Percentiles rank a stretch among this genome's conserved stretches.
Conservation (phyloP, 2,797 vertebrate species). For the Cirrhinus mrigala region DNA sequence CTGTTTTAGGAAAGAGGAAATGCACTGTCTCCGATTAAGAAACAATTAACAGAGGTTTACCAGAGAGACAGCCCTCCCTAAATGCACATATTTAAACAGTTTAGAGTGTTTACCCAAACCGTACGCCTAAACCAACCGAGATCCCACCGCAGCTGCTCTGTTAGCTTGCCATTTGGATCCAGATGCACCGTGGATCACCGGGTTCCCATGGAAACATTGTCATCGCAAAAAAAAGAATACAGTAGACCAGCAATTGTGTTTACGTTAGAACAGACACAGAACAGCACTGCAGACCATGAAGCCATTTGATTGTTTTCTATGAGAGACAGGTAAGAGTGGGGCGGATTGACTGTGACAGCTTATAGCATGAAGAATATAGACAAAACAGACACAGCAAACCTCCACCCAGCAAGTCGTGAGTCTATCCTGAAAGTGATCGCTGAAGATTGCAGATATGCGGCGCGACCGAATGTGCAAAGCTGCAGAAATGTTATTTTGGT, state of each 20-base stretch:
- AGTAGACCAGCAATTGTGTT: slow-evolving; percentile 38
- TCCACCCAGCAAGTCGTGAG: background rate
- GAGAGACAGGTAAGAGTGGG: slow-evolving; percentile 63
- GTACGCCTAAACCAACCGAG: slow-evolving; percentile 54
- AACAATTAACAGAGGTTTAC: slow-evolving; percentile 32
- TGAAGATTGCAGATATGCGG: background rate
- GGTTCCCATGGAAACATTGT: slow-evolving; percentile 74
- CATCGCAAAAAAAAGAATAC: slow-evolving; percentile 62
- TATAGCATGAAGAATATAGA: slow-evolving; percentile 48
- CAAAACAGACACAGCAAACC: slow-evolving; percentile 41
- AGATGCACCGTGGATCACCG: slow-evolving; percentile 64
- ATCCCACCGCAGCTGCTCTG: slow-evolving; percentile 42
- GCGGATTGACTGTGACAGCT: slow-evolving; percentile 62
- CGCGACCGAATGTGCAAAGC: background rate
- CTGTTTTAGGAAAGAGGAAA: slow-evolving; percentile 53
- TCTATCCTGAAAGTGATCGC: background rate
- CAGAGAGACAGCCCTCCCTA: background rate
- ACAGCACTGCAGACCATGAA: slow-evolving; percentile 59
- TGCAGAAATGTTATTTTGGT: background rate
- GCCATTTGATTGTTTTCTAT: slow-evolving; percentile 63
- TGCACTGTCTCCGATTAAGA: slow-evolving; percentile 8
- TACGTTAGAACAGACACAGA: background rate
- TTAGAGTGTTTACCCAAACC: slow-evolving; percentile 13
- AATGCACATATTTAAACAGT: slow-evolving; percentile 29
- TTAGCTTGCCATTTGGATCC: slow-evolving; percentile 61